These are phyloP conservation scores for Engystomops pustulosus DNA, from an alignment of 2,113 vertebrate genomes.

Conservation along the genomic window DNA sequence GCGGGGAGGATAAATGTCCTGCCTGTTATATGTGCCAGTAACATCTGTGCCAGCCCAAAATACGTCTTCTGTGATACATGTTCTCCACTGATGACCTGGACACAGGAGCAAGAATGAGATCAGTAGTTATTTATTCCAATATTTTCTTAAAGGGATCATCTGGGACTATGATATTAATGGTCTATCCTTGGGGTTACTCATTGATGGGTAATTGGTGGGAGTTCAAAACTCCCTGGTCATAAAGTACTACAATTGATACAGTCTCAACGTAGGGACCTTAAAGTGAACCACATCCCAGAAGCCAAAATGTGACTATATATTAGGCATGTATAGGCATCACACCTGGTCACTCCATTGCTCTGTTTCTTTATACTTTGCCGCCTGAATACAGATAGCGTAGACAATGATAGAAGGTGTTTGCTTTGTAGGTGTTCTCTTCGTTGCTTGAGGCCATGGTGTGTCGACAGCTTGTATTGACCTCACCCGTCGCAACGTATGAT, in stretches of 20 bases:
- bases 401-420: slow-evolving; percentile 7
- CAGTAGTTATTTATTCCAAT: not conserved
- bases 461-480: not conserved
- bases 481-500: not conserved
- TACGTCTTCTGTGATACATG: not conserved
- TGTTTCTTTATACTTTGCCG: not conserved
- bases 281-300: too few relatives aligned
- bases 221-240: too few relatives aligned
- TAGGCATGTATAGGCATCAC: too few relatives aligned
- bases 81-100: not conserved
- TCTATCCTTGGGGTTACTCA: too few relatives aligned
- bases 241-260: too few relatives aligned
- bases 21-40: not conserved
- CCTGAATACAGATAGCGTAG: not conserved
- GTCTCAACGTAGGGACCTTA: too few relatives aligned
- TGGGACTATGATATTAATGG: too few relatives aligned
- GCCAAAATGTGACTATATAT: too few relatives aligned
- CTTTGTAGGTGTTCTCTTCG: slow-evolving; percentile 28
- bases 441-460: not conserved
- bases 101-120: not conserved
- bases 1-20: not conserved
- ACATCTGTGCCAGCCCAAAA: not conserved
- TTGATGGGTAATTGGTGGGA: too few relatives aligned
- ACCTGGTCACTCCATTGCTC: too few relatives aligned
- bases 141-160: too few relatives aligned